These are phyloP conservation scores for Nipponia nippon DNA, from an alignment of 2,113 vertebrate genomes.

Conservation along the genomic window DNA sequence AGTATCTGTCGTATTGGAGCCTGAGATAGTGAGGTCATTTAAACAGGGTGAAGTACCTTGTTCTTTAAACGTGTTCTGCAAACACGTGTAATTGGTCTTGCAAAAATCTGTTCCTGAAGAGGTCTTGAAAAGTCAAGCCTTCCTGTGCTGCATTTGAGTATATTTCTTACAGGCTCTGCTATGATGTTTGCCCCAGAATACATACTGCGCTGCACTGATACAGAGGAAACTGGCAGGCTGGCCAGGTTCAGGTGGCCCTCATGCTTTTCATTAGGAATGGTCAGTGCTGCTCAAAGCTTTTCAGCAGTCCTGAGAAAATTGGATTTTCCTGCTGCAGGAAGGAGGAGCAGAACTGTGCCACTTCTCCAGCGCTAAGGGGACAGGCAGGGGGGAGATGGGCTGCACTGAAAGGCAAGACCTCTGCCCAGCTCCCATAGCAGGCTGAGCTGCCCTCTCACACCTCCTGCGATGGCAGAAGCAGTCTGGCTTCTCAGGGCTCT, in stretches of 20 bases:
- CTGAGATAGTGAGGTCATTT: not conserved
- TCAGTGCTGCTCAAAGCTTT: not conserved
- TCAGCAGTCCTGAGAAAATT: not conserved
- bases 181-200: not conserved
- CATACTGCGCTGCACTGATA: not conserved
- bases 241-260: not conserved
- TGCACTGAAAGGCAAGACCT: not conserved
- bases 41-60: not conserved
- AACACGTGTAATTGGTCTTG: not conserved
- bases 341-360: not conserved
- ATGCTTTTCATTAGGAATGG: not conserved
- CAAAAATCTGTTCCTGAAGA: not conserved
- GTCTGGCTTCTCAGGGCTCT: not conserved
- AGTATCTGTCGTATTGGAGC: not conserved
- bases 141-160: not conserved
- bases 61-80: not conserved
- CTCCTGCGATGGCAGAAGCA: not conserved
- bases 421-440: not conserved
- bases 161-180: not conserved
- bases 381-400: not conserved
- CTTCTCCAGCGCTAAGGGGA: not conserved
- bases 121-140: not conserved
- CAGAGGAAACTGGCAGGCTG: not conserved
- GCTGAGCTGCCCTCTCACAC: not conserved
- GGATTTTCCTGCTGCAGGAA: not conserved